Conservation (phyloP, 2,797 vertebrate species). For the Naso thynnoides region DNA sequence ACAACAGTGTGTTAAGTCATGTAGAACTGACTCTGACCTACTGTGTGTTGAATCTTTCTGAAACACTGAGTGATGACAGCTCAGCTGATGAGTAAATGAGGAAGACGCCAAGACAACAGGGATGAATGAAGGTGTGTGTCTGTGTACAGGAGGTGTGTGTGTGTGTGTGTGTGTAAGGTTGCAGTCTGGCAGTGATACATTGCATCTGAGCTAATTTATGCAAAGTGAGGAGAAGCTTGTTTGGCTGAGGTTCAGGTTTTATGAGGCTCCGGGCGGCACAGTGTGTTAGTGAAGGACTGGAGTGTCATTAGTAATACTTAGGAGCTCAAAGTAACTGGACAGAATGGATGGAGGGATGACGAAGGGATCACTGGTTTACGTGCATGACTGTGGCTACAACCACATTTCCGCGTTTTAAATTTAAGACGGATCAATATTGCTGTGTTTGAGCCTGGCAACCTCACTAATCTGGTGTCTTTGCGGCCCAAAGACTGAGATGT, state of each 20-base stretch:
- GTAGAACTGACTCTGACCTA: conserved; percentile 41
- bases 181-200: conserved; percentile 82
- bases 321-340: conserved; percentile 39
- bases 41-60: conserved; percentile 32
- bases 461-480: no score
- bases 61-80: conserved; percentile 73
- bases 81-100: conserved; percentile 78
- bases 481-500: no score
- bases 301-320: conserved; percentile 76
- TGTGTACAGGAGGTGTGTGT: conserved; percentile 7
- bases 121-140: conserved; percentile 51
- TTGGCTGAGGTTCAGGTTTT: conserved; percentile 85
- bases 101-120: conserved; percentile 49
- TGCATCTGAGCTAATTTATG: conserved; percentile 83
- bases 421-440: no score
- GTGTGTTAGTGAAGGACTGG: conserved; percentile 37
- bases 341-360: neutral
- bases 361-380: neutral
- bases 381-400: neutral
- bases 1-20: conserved; percentile 20
- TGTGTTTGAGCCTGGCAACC: no score
- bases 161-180: conserved; percentile 13
- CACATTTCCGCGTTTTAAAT: neutral
- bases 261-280: conserved; percentile 75
- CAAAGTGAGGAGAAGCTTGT: conserved; percentile 85